Base-by-base conservation (phyloP, 2,888 invertebrate species). In the Scaptomyza parva region DNA sequence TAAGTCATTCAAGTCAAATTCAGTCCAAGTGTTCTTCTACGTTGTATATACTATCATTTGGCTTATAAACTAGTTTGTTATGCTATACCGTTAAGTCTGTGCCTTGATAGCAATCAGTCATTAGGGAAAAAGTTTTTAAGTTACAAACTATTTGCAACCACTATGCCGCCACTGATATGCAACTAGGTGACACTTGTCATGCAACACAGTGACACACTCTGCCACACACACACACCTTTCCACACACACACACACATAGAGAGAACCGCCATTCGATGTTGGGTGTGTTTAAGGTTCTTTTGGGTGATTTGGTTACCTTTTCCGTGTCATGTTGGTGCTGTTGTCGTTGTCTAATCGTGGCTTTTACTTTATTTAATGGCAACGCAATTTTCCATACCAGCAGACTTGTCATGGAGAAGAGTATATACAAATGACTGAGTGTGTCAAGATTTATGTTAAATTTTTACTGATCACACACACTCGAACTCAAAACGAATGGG, bases 161-260 rank as follows among this genome's bases (percentile, higher is more conserved):
- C 61, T 66, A 83, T 86, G 66, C 79, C 22, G 66, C 79, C 22
- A 35, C 6, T 6, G 35, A 61, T 30, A 52, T 43, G 51, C 71
- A 75, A 81, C 63, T 70, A 20, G 70, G 77, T 74, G 84, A 70
- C 80, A 83, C 84, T 86, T 86, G 84, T 66, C 77, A 79, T 76
- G 52, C 33, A 55, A 58, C 40, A 54, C 51, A 57, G 40, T 41
- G 47, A 60, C 51, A 63, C 41, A 60, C 61, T 54, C 54, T 28
- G 28, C 37, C 33, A 50, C 43, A 61, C 37, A 40, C 8, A 12
- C 26, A 17, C 50, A 41, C 41, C 57, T 59, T 54, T 47, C 24
- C 20, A 26, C 33, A 50, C 43, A 61, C 33, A 50, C 43, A 61
- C 26, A 17, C 50, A 41, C 26, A 26, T 26, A 7, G 8, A 8